Evolutionary conservation across 1,140 invertebrate species (phyloP), one percentile per base, ranked within the genome.

Genomic region (Drosophila hydei): DNA sequence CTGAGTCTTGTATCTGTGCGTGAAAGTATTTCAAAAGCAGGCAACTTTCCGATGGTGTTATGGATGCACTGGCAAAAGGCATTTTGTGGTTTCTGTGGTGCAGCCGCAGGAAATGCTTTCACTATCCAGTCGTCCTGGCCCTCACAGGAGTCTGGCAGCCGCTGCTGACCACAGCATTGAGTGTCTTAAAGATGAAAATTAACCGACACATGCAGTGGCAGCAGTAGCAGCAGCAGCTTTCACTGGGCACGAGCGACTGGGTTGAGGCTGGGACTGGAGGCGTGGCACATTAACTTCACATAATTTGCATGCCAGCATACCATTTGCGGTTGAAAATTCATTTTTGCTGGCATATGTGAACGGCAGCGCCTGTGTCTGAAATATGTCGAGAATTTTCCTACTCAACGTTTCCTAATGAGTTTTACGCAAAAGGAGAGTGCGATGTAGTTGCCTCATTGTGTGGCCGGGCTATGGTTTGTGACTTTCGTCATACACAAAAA

Each of bases 161-260:
- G 36, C 55, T 19, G 58, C 67, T 71, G 75, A 88, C 83, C 83
- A 51, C 83, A 87, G 58, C 64, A 84, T 83, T 88, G 83, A 88
- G 78, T 88, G 75, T 88, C 83, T 88, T 88, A 79, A 88, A 83
- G 84, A 89, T 77, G 84, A 68, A 89, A 83, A 88, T 88, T 84
- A 88, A 83, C 84, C 78, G 45, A 81, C 65, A 51, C 51, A 60
- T 56, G 65, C 65, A 36, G 12, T 16, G n/a, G 30, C 19, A 38
- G 14, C 47, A 42, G 38, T 21, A 42, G 6, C 38, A 16, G 8
- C n/a, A 19, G 9, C 50, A 45, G 40, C 27, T 27, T 42, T 36
- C 33, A 51, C 36, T 52, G 33, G 1, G 8, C 19, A 27, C 9
- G 48, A 25, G 50, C 36, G 14, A 42, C 16, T 12, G 25, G 5